phyloP scores from a whole-genome alignment of 2,797 vertebrate species.

The Mormyrus proboscirostris region DNA sequence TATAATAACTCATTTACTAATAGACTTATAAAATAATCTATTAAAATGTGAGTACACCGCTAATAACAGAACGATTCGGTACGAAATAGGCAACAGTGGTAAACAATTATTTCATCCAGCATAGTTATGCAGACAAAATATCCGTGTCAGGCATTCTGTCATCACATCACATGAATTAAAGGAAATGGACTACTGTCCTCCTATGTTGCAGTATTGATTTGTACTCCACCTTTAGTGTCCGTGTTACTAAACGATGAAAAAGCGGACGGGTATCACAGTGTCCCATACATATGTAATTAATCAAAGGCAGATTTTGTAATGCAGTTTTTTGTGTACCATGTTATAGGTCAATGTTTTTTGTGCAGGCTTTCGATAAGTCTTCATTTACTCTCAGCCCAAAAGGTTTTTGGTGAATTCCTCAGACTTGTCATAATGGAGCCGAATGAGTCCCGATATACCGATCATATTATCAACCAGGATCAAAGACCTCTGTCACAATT shows the following conservation, averaged over 20 bases:
- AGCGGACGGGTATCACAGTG: neutral
- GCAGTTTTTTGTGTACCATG: neutral
- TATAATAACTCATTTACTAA: neutral
- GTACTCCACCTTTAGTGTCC: neutral
- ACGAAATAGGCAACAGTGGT: neutral
- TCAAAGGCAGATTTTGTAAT: neutral
- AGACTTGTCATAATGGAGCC: neutral
- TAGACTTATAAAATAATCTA: neutral
- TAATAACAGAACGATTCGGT: neutral
- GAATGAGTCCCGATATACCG: neutral
- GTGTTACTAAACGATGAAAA: neutral
- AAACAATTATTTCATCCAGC: neutral
- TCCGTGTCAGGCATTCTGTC: neutral
- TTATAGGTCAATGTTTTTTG: neutral
- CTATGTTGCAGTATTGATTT: neutral
- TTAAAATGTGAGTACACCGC: neutral
- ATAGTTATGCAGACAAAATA: neutral
- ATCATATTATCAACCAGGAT: neutral
- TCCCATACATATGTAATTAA: neutral
- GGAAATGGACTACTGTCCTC: neutral
- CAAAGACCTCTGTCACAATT: neutral
- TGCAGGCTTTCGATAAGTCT: neutral
- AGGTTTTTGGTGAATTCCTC: neutral
- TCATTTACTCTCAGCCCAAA: neutral
- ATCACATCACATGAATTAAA: neutral